A percentile compares a stretch with the other conserved stretches of the same genome.
Evolutionary conservation across 2,888 invertebrate genomes (phyloP).

Genomic region (Amphipyra berbera): DNA sequence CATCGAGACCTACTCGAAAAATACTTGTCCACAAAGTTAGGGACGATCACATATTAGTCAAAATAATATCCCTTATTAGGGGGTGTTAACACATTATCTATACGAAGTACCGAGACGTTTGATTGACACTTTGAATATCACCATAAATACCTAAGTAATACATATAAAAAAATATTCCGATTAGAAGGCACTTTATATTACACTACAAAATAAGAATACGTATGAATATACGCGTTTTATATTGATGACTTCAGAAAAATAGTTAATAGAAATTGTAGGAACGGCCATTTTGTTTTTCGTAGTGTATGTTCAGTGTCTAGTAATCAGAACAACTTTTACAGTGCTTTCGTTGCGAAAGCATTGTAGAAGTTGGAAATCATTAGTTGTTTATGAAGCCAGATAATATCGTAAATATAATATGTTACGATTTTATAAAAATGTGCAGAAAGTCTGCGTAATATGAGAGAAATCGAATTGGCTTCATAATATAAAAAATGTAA

Average conservation of each 20-base stretch:
- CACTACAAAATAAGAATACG: neutral
- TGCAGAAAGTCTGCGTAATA: conserved; percentile 5
- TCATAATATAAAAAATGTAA: conserved; percentile 45
- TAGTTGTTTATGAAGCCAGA: conserved; percentile 56
- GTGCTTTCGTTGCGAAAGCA: conserved; percentile 59
- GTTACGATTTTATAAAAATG: conserved; percentile 11
- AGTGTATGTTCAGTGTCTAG: conserved; percentile 26
- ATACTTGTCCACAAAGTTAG: conserved; percentile 69
- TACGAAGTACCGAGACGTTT: conserved; percentile 73
- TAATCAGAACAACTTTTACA: conserved; percentile 60
- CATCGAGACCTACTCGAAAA: conserved; percentile 34
- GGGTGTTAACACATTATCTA: conserved; percentile 77
- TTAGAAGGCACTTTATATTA: conserved; percentile 32
- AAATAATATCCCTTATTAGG: conserved; percentile 72
- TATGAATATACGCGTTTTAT: no score
- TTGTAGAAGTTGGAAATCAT: conserved; percentile 52
- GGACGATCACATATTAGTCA: conserved; percentile 67
- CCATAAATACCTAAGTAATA: conserved; percentile 60
- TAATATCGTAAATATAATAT: conserved; percentile 13
- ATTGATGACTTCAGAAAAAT: neutral
- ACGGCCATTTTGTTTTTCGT: neutral
- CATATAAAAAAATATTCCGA: conserved; percentile 54
- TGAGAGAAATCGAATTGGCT: conserved; percentile 34
- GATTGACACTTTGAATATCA: conserved; percentile 89
- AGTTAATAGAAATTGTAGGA: neutral